Evolutionary conservation across 92 coral and sea anemone species (phyloP).

Genomic region (Zoanthus solanderi): DNA sequence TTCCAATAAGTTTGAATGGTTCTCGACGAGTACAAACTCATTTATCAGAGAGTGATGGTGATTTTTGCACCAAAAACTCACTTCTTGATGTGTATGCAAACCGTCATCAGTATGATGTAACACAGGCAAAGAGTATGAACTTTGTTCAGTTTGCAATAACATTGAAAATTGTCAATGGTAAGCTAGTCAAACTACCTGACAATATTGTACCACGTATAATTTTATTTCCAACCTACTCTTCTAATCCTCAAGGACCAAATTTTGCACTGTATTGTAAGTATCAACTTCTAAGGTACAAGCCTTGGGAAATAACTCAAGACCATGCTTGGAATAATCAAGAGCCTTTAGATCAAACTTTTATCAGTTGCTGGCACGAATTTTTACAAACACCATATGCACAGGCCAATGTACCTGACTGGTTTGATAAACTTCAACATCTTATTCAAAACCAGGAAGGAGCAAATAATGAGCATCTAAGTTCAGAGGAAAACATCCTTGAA

Average conservation of each 20-base stretch:
- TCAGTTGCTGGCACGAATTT: not conserved
- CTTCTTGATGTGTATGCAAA: constrained; percentile 1
- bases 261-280: not conserved
- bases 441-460: constrained; percentile 33
- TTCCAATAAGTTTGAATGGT: not conserved
- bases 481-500: constrained; percentile 21
- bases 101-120: constrained; percentile 4
- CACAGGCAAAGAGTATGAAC: constrained; percentile 11
- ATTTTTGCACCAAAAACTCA: constrained; percentile 3
- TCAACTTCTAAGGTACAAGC: constrained; percentile 38
- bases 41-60: not conserved
- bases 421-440: constrained; percentile 19
- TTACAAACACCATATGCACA: too few relatives aligned
- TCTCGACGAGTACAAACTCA: not conserved
- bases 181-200: constrained; percentile 45
- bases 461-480: not conserved
- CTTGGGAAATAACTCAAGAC: constrained; percentile 49
- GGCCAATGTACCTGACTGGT: too few relatives aligned
- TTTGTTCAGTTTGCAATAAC: constrained; percentile 43
- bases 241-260: constrained; percentile 48
- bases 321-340: constrained; percentile 54
- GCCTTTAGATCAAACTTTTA: constrained; percentile 14
- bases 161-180: constrained; percentile 30
- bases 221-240: constrained; percentile 30
- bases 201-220: constrained; percentile 35